Base-by-base conservation (phyloP, 2,888 invertebrate species). In the Imbricaverruca yamaguchii region DNA sequence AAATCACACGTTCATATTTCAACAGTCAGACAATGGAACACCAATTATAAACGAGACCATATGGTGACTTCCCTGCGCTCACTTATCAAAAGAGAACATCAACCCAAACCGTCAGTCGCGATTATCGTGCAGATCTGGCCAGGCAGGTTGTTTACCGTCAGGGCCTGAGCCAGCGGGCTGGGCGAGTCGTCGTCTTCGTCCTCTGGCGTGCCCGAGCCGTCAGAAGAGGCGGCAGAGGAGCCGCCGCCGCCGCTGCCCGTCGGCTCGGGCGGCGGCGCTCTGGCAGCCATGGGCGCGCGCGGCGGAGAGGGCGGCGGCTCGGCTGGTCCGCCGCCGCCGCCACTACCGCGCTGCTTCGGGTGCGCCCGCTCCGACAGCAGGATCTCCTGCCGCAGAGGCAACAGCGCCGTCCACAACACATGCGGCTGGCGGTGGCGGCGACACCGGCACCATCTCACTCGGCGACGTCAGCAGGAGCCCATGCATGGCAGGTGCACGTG, bases 161-260 rank as follows among this genome's bases (percentile, higher is more conserved):
- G 74, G 13, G 69, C 12, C 39, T 69, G 69, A 15, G 69, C 39
- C 39, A 39, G 69, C 69, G 69, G 74, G 55, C 74, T 74, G 53
- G 74, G 53, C 6, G 74, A 74, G 74, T 74, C 74, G 53, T 74
- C 74, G 18, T 74, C 74, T 4, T 74, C 74, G 74, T 74, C 74
- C 53, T 74, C 74, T 0, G 74, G 74, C 74, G 74, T 74, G 9
- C 74, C 74, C 15, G 74, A 74, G 53, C 74, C 74, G 74, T 74
- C 74, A 1, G 53, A 55, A 21, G 74, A 74, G 10, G 53, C 74
- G 10, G 74, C 74, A 53, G 74, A 65, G 18, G 65, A 74, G 74
- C 74, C 53, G 74, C 55, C 74, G 74, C 74, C 74, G 74, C 53
- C 74, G 74, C 53, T 55, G 74, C 53, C 74, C 53, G 15, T 18